A percentile compares a stretch with the other conserved stretches of the same genome.
Evolutionary conservation across 2,888 invertebrate genomes (phyloP).

Genomic region (Xestoiulus laeticollis): DNA sequence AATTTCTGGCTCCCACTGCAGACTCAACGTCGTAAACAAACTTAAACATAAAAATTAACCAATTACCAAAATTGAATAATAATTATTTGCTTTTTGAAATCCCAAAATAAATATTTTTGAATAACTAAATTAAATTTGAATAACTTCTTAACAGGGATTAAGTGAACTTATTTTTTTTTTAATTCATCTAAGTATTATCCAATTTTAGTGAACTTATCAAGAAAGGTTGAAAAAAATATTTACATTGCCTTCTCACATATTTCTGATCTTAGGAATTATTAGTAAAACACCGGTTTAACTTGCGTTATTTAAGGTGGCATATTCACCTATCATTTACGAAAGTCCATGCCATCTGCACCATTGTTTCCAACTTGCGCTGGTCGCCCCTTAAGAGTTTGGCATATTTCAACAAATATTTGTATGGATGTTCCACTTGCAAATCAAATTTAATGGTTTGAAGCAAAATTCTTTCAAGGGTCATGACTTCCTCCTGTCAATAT

Average conservation of each 20-base stretch:
- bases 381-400: conserved; percentile 93
- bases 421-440: conserved; percentile 97
- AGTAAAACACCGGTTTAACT: too few relatives aligned
- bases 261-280: too few relatives aligned
- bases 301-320: too few relatives aligned
- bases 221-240: conserved; percentile 46
- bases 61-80: too few relatives aligned
- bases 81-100: too few relatives aligned
- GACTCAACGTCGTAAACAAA: conserved; percentile 92
- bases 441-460: conserved; percentile 99
- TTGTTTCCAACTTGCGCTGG: conserved; percentile 90
- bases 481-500: conserved; percentile 73
- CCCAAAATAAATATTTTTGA: too few relatives aligned
- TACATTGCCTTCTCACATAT: too few relatives aligned
- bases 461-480: conserved; percentile 94
- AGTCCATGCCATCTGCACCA: conserved; percentile 99
- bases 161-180: too few relatives aligned
- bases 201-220: too few relatives aligned
- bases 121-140: too few relatives aligned
- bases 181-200: too few relatives aligned
- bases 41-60: conserved; percentile 65
- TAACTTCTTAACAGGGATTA: not conserved
- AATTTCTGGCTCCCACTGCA: conserved; percentile 99
- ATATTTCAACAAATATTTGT: conserved; percentile 90
- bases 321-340: conserved; percentile 94